Conservation (phyloP, 2,797 vertebrate species). For the Phalloptychus januarius region DNA sequence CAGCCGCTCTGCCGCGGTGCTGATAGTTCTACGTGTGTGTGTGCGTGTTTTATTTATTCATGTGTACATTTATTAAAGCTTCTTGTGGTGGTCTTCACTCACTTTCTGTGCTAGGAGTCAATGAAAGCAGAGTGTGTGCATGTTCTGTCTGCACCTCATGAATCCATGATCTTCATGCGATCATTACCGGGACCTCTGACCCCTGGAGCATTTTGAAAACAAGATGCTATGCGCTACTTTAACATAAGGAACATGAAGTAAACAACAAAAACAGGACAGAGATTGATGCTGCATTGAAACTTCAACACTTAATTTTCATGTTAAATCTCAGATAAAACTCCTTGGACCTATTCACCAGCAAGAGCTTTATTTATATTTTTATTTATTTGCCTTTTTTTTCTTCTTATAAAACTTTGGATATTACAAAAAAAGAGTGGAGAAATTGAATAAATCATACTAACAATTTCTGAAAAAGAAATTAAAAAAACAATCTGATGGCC, state of each 20-base stretch:
- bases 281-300: not conserved
- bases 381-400: not conserved
- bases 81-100: conserved; percentile 36
- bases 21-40: conserved; percentile 41
- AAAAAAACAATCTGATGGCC: not conserved
- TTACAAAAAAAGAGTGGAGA: not conserved
- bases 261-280: not conserved
- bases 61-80: conserved; percentile 54
- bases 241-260: not conserved
- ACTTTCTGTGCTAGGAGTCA: not conserved
- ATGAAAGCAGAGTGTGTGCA: conserved; percentile 10
- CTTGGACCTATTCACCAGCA: not conserved
- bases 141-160: not conserved
- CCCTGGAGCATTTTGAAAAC: conserved; percentile 13
- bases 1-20: conserved; percentile 49
- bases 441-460: not conserved
- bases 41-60: conserved; percentile 72
- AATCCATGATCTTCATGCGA: conserved; percentile 4
- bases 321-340: not conserved
- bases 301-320: not conserved
- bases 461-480: not conserved
- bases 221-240: not conserved
- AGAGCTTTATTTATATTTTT: not conserved
- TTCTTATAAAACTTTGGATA: not conserved
- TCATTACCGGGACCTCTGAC: conserved; percentile 23